phyloP scores from a whole-genome alignment of 2,113 vertebrate genomes.

The Rattus rattus region DNA sequence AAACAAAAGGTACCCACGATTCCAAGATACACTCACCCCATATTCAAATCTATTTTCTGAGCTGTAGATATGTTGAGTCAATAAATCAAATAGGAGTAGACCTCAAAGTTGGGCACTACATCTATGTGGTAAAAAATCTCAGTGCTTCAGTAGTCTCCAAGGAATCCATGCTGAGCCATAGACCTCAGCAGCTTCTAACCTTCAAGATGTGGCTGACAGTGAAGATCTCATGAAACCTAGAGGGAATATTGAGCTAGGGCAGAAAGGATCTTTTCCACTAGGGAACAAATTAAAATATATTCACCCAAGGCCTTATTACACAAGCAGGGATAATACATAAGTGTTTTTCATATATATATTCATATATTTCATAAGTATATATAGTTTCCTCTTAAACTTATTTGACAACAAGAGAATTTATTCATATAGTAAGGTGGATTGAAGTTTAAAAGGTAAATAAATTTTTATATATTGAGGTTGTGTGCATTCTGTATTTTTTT shows the following conservation, averaged over 20 bases:
- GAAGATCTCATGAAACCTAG: neutral
- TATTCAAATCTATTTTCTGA: neutral
- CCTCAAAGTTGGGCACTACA: neutral
- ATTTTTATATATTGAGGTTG: neutral
- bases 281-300: neutral
- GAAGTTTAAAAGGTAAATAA: slow-evolving; percentile 4
- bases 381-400: neutral
- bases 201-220: neutral
- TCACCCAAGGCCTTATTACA: neutral
- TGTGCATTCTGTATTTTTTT: neutral
- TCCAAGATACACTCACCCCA: neutral
- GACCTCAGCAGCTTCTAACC: neutral
- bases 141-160: neutral
- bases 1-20: neutral
- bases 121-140: slow-evolving; percentile 10
- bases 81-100: neutral
- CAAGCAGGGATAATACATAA: neutral
- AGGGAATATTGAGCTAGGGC: neutral
- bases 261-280: neutral
- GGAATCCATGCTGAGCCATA: neutral
- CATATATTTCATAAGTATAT: neutral
- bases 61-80: neutral
- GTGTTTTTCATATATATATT: neutral
- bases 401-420: neutral
- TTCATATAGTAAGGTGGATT: neutral